phyloP scores from a whole-genome alignment of 2,113 vertebrate genomes.

The Planiliza haematocheilus region DNA sequence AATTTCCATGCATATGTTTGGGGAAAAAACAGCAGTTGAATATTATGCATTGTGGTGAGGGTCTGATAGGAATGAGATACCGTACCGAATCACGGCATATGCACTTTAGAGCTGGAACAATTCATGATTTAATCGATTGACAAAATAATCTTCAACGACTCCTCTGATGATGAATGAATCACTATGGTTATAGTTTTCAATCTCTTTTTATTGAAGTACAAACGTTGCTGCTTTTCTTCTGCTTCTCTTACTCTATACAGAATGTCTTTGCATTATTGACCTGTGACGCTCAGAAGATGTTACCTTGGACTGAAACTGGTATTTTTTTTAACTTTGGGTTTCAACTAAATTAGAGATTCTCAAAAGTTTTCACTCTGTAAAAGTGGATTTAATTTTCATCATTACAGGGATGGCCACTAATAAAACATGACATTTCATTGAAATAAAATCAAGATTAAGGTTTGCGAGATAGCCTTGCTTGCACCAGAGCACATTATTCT shows the following conservation, averaged over 20 bases:
- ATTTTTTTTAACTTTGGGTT: no score
- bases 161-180: not conserved
- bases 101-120: not conserved
- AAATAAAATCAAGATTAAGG: no score
- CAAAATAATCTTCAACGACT: not conserved
- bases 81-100: slow-evolving; percentile 4
- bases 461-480: no score
- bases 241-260: not conserved
- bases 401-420: no score
- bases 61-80: slow-evolving; percentile 28
- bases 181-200: no score
- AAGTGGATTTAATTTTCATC: no score
- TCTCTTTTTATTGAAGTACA: no score
- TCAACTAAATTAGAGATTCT: no score
- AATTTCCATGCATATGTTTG: slow-evolving; percentile 74
- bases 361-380: no score
- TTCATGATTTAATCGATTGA: not conserved
- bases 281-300: not conserved
- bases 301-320: no score
- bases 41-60: slow-evolving; percentile 40
- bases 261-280: not conserved
- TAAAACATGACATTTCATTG: no score
- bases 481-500: no score
- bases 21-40: slow-evolving; percentile 49
- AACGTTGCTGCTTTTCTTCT: not conserved